Evolutionary conservation across 2,888 invertebrate genomes (phyloP).

Genomic region (Nomada ferruginata): DNA sequence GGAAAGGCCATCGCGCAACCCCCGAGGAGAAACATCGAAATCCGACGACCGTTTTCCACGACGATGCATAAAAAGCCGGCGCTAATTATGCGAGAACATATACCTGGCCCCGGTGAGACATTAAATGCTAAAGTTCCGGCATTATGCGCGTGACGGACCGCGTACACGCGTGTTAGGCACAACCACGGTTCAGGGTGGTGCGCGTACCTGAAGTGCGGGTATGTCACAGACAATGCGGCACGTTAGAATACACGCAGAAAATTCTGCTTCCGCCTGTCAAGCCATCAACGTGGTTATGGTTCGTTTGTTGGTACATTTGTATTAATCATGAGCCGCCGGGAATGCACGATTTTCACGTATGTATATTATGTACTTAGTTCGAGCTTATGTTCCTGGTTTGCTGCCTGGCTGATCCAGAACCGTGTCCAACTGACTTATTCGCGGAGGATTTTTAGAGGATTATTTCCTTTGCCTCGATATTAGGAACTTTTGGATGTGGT

Average conservation of each 20-base stretch:
- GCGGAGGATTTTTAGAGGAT: not conserved
- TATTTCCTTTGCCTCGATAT: not conserved
- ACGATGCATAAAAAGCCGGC: constrained; percentile 75
- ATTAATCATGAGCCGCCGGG: constrained; percentile 60
- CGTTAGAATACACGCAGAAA: constrained; percentile 68
- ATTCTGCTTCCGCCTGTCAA: constrained; percentile 73
- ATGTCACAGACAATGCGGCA: constrained; percentile 66
- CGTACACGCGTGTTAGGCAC: constrained; percentile 72
- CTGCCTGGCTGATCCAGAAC: not conserved
- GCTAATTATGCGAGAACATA: constrained; percentile 81
- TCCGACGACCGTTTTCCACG: constrained; percentile 54
- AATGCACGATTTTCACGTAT: constrained; percentile 20
- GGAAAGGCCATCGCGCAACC: constrained; percentile 60
- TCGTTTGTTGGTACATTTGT: constrained; percentile 68
- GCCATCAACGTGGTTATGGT: constrained; percentile 69
- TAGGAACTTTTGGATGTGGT: not conserved
- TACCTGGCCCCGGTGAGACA: constrained; percentile 79
- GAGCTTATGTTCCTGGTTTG: constrained; percentile 13
- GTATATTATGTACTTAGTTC: not conserved
- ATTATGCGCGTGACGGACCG: constrained; percentile 80
- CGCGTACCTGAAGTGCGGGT: constrained; percentile 66
- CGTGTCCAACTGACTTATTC: no score
- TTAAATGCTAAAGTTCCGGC: constrained; percentile 79
- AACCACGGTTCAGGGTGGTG: constrained; percentile 69
- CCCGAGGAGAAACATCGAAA: constrained; percentile 29